phyloP scores from a whole-genome alignment of 2,797 vertebrate species.

The Diceros bicornis region DNA sequence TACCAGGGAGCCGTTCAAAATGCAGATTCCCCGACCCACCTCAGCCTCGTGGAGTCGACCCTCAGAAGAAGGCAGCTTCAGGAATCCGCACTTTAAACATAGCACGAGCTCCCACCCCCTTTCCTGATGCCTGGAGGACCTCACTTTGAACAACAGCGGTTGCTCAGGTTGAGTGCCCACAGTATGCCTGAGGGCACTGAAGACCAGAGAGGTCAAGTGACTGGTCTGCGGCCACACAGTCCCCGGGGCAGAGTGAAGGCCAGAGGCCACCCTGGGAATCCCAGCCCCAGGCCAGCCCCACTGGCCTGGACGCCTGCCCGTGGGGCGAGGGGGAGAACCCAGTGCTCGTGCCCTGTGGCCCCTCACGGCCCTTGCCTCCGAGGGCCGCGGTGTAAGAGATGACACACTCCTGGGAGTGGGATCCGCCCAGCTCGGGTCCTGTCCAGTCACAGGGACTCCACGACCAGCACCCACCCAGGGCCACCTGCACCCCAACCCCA shows the following conservation, averaged over 20 bases:
- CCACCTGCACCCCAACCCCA: not conserved
- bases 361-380: not conserved
- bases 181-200: not conserved
- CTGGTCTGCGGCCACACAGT: not conserved
- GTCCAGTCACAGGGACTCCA: rapidly evolving
- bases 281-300: not conserved
- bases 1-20: rapidly evolving
- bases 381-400: not conserved
- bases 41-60: rapidly evolving
- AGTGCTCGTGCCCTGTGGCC: not conserved
- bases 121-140: not conserved
- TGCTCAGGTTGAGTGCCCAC: not conserved
- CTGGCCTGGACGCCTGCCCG: no score
- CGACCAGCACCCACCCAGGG: rapidly evolving
- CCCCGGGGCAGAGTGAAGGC: not conserved
- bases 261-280: not conserved
- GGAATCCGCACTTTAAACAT: not conserved
- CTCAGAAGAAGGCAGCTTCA: no score
- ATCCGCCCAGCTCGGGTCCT: not conserved
- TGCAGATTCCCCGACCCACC: not conserved
- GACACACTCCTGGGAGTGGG: not conserved
- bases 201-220: not conserved
- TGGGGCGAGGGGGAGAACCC: not conserved
- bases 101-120: rapidly evolving
- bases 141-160: not conserved